Evolutionary conservation across 2,888 invertebrate species (phyloP).

Genomic region (Tryphoninae sp.): DNA sequence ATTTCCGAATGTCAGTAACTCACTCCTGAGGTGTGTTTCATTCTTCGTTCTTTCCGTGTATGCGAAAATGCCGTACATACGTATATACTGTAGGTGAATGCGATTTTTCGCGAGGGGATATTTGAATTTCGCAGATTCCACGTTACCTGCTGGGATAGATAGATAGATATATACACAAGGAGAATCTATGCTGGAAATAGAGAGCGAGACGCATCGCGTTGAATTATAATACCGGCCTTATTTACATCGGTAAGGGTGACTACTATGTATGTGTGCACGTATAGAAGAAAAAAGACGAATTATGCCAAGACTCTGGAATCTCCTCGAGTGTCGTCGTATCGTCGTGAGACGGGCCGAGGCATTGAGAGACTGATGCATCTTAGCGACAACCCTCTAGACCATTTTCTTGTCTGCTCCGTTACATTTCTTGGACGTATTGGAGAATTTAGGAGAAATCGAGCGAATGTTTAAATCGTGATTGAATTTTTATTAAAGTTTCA

Average conservation of each 20-base stretch:
- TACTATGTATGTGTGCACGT: neutral
- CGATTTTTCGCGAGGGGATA: conserved; percentile 54
- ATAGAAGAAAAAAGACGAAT: conserved; percentile 4
- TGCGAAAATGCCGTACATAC: conserved; percentile 1
- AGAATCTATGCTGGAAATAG: conserved; percentile 9
- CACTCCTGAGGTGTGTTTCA: neutral
- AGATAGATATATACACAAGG: conserved; percentile 25
- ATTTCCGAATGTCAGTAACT: neutral
- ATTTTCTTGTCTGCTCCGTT: conserved; percentile 3
- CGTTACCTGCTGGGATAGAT: conserved; percentile 42
- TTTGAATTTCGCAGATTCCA: conserved; percentile 68
- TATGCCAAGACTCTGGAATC: conserved; percentile 29
- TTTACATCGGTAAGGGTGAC: neutral
- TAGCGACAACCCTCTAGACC: neutral
- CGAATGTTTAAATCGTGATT: neutral
- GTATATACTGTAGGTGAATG: conserved; percentile 23
- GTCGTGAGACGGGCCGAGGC: conserved; percentile 18
- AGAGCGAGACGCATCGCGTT: neutral
- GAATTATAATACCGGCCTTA: neutral
- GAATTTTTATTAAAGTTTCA: neutral
- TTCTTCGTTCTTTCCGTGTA: neutral
- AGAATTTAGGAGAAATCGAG: neutral
- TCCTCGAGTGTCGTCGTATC: conserved; percentile 11
- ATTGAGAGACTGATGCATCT: conserved; percentile 11
- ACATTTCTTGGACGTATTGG: neutral